A percentile compares a stretch with the other conserved stretches of the same genome.
These are phyloP conservation scores for Phrixothrix hirtus DNA, from an alignment of 2,888 invertebrate genomes.

Conservation along the genomic window DNA sequence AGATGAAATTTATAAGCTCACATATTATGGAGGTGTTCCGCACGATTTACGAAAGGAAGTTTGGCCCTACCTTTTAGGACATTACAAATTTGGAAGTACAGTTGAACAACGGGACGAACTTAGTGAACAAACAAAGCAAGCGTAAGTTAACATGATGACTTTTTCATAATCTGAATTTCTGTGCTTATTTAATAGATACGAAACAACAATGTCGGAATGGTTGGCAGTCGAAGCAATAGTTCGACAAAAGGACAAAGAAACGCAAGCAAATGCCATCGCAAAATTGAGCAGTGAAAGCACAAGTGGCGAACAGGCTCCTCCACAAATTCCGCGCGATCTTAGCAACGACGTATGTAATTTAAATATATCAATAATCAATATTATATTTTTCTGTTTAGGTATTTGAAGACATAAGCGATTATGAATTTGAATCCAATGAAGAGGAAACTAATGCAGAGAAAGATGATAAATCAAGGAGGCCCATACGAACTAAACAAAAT, in stretches of 20 bases:
- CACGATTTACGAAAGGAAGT: constrained; percentile 76
- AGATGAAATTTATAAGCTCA: constrained; percentile 77
- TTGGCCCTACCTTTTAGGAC: constrained; percentile 88
- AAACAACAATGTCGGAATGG: constrained; percentile 95
- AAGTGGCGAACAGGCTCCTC: constrained; percentile 55
- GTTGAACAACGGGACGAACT: constrained; percentile 66
- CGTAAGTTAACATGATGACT: constrained; percentile 39
- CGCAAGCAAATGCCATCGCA: constrained; percentile 82
- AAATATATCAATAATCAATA: no score
- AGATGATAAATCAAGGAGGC: constrained; percentile 34
- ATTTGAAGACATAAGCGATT: constrained; percentile 54
- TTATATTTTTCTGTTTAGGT: constrained; percentile 48
- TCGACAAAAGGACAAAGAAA: constrained; percentile 77
- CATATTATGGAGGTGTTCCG: constrained; percentile 86
- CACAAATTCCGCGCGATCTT: constrained; percentile 57
- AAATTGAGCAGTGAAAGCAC: constrained; percentile 79
- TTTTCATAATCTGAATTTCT: constrained; percentile 3
- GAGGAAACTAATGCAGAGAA: constrained; percentile 51
- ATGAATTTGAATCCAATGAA: constrained; percentile 48
- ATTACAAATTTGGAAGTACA: constrained; percentile 79
- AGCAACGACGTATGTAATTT: constrained; percentile 59
- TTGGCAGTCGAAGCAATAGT: constrained; percentile 92
- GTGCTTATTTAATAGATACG: constrained; percentile 64
- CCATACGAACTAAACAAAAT: constrained; percentile 46
- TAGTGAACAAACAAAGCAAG: constrained; percentile 68